Conservation (phyloP, 2,888 invertebrate species). For the Thysanoteuthis rhombus region DNA sequence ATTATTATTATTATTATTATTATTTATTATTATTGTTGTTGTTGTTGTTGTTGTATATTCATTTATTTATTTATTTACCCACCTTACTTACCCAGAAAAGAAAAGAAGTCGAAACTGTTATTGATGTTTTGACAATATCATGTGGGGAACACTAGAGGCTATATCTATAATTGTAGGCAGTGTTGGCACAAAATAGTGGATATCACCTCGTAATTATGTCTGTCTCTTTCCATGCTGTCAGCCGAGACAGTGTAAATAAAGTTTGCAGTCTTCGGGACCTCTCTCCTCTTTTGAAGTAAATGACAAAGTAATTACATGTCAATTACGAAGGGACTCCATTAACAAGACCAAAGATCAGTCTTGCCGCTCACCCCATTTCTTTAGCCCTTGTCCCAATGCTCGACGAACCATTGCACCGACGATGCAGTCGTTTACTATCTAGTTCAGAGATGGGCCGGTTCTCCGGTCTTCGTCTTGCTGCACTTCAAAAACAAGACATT, state of each 20-base stretch:
- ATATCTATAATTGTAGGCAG: background rate
- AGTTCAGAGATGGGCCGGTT: background rate
- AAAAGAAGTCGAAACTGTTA: background rate
- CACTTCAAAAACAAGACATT: background rate
- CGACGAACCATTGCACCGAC: background rate
- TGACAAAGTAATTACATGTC: background rate
- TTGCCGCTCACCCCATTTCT: background rate
- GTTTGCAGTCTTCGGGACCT: background rate
- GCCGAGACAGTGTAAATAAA: background rate
- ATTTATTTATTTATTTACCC: background rate
- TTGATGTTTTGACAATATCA: background rate
- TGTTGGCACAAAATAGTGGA: background rate
- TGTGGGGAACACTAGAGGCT: background rate
- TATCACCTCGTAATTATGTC: slow-evolving; percentile 12
- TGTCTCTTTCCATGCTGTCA: background rate
- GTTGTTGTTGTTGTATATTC: background rate
- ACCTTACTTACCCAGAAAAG: background rate
- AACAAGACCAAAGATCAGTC: background rate
- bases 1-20: background rate
- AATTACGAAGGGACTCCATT: background rate
- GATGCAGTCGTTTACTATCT: background rate
- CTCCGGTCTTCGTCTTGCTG: background rate
- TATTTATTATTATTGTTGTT: background rate
- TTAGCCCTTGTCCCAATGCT: background rate
- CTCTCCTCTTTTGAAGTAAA: background rate